phyloP scores from a whole-genome alignment of 2,797 vertebrate genomes.

The Sebastes taczanowskii region DNA sequence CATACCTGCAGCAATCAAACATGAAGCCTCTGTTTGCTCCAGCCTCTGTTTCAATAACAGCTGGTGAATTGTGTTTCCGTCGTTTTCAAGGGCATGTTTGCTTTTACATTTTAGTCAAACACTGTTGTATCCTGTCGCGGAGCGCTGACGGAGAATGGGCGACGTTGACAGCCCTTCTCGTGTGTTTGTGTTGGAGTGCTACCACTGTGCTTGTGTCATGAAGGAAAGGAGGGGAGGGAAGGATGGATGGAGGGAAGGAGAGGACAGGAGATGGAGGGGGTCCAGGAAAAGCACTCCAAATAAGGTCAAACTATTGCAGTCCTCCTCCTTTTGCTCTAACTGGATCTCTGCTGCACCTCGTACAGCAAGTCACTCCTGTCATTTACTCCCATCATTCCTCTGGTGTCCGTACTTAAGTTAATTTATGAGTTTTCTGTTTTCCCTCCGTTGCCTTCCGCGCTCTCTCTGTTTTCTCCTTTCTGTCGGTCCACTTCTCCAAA shows the following conservation, averaged over 20 bases:
- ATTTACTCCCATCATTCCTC: neutral
- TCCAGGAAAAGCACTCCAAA: constrained; percentile 79
- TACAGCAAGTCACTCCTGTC: neutral
- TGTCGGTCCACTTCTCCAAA: constrained; percentile 44
- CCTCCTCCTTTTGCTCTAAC: constrained; percentile 22
- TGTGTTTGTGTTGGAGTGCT: constrained; percentile 37
- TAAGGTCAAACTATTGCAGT: constrained; percentile 84
- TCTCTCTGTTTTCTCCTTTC: neutral
- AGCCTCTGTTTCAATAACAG: constrained; percentile 28
- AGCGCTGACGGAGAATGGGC: neutral
- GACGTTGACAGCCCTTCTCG: constrained; percentile 15
- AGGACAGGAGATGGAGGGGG: constrained; percentile 25
- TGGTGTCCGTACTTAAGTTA: neutral
- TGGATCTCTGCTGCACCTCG: constrained; percentile 7
- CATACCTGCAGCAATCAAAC: constrained; percentile 33
- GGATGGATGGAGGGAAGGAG: neutral
- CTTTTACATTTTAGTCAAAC: constrained; percentile 47
- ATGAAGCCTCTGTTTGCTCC: constrained; percentile 41
- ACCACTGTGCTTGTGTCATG: constrained; percentile 43
- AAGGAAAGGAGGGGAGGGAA: neutral
- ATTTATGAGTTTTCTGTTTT: neutral
- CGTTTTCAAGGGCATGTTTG: constrained; percentile 47
- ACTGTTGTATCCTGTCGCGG: constrained; percentile 17
- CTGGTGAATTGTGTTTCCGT: constrained; percentile 25
- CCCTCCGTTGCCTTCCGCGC: neutral